Conservation (phyloP, 2,113 vertebrate genomes). For the Corvus moneduloides region DNA sequence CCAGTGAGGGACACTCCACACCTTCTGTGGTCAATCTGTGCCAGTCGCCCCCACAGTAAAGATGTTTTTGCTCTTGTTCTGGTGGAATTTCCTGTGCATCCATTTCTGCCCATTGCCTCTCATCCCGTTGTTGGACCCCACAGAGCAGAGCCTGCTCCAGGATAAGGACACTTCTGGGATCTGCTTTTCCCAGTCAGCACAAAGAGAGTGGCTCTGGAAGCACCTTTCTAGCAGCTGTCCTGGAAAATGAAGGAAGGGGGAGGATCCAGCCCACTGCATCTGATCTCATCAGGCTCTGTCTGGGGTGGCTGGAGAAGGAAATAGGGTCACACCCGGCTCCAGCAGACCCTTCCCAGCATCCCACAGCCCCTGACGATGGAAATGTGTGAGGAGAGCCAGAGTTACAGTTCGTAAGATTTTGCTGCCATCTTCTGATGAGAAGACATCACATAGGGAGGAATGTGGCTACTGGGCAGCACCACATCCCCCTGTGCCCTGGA, state of each 20-base stretch:
- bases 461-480: not conserved
- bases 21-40: not conserved
- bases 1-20: not conserved
- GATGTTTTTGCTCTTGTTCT: fast-evolving
- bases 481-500: not conserved
- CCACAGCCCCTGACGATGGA: not conserved
- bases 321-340: not conserved
- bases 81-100: not conserved
- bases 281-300: not conserved
- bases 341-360: not conserved
- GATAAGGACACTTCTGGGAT: not conserved
- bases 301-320: not conserved
- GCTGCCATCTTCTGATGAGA: constrained; percentile 80
- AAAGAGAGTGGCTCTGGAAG: fast-evolving
- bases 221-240: not conserved
- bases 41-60: not conserved
- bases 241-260: not conserved
- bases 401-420: constrained; percentile 51
- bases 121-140: not conserved
- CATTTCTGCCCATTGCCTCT: not conserved
- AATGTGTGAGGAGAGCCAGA: not conserved
- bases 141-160: not conserved
- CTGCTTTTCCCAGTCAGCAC: not conserved
- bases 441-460: not conserved
- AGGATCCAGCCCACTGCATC: not conserved